Evolutionary conservation across 2,888 invertebrate species (phyloP), one percentile per base, ranked within the genome.

Genomic region (Mimachlamys varia): DNA sequence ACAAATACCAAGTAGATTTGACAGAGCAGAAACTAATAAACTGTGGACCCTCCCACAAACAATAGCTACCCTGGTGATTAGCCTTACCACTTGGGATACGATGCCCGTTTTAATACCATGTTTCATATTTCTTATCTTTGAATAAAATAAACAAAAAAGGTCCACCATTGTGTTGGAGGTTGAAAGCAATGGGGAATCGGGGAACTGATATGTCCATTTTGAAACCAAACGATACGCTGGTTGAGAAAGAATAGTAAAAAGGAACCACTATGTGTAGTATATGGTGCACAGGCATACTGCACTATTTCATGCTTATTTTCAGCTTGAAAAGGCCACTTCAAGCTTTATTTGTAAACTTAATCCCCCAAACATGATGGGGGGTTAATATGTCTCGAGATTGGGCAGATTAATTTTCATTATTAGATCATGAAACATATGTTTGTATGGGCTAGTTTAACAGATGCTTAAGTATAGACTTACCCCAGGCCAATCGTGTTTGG

Each of bases 181-280:
- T 76, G 76, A 76, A 76, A 76, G 27, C 76, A 76, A 7, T 76
- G 76, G 27, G 76, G 15, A 76, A 27, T 19, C 27, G 27, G 13
- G 76, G 76, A 76, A 76, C 33, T 76, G 76, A 76, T 76, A 76
- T 76, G 76, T 76, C 76, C 76, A 76, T 76, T 76, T 76, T 76
- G 76, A 76, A 76, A 76, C 76, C 76, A 33, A 27, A 76, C 33
- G 76, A 76, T 76, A 76, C 76, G 3, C 76, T 27, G 33, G 76
- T 10, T 33, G 4, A 76, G 76, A 27, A 12, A 33, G 76, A 76
- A 19, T 76, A 10, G 76, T 33, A 33, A 76, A 33, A 76, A 27
- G 15, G 76, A 22, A 76, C 27, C 76, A 76, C 76, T 76, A 76
- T 22, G 33, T 7, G 12, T 76, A 33, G 76, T 76, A 76, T 76